Evolutionary conservation across 2,113 vertebrate genomes (phyloP), one percentile per base, ranked within the genome.

Genomic region (Edolisoma coerulescens): DNA sequence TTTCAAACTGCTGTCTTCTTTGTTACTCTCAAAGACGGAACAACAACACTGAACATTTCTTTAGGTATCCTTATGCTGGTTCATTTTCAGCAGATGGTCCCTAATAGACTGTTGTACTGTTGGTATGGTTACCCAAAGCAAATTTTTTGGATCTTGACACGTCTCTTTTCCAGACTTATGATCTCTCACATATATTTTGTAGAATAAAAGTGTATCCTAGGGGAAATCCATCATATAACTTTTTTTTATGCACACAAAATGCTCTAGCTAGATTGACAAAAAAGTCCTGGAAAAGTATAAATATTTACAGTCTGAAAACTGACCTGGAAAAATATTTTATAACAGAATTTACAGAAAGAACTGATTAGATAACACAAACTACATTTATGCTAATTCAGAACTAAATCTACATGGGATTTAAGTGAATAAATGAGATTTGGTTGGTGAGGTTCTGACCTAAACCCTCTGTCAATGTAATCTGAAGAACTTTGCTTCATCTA

Each of bases 41-140:
- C 42, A 77, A 64, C 80, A 92, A 76, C 3, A 7, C 13, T 50
- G 39, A 96, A 59, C 19, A 42, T 87, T 92, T 88, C 60, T 89
- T 87, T 78, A 91, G 41, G 69, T 95, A 69, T 79, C 91, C 96
- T 91, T 94, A 92, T 97, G 95, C 56, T 94, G 35, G 39, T 64
- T 95, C 70, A 41, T 95, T 95, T 96, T 92, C 87, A 95, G 84
- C 95, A 97, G 95, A 97, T 95, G 95, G 96, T 69, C 65, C 47
- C 45, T 95, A 93, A 91, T 95, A 89, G 60, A 75, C 70, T 90
- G 63, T 75, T 89, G 45, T 75, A 78, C 80, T 89, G 93, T 84
- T 94, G 89, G 54, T 95, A 95, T 94, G 92, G 95, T 92, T 96
- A 94, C 80, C n/a, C 86, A 94, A 82, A 95, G 73, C 30, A 75